Percentiles rank a stretch among this genome's conserved stretches.
Evolutionary conservation across 2,797 vertebrate genomes (phyloP).

Genomic region (Apodemus agrarius): DNA sequence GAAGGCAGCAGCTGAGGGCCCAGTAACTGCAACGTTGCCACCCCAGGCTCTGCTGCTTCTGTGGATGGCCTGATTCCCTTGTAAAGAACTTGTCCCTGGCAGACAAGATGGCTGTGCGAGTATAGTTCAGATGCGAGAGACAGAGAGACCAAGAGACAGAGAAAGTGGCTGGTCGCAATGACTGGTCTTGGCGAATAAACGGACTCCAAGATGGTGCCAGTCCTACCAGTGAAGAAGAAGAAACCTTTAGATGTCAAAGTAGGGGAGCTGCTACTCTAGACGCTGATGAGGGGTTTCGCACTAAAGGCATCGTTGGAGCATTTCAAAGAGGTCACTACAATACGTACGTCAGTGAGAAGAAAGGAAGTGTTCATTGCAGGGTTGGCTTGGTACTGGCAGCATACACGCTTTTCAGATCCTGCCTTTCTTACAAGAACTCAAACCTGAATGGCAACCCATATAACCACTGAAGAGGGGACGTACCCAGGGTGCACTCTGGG

Average conservation of each 20-base stretch:
- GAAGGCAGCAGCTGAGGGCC: slow-evolving; percentile 23
- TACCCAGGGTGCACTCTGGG: not conserved
- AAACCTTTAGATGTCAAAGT: not conserved
- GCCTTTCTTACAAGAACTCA: not conserved
- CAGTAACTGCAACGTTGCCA: not conserved
- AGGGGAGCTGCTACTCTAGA: not conserved
- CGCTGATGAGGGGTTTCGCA: not conserved
- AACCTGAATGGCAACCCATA: not conserved
- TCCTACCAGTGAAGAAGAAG: not conserved
- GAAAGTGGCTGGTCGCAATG: slow-evolving; percentile 10
- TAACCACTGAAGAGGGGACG: not conserved
- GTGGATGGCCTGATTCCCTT: not conserved
- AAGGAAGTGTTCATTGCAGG: not conserved
- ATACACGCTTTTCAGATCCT: not conserved
- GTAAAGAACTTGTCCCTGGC: slow-evolving; percentile 47
- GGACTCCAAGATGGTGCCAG: not conserved
- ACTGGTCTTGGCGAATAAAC: not conserved
- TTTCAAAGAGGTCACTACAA: not conserved
- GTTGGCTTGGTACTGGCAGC: not conserved
- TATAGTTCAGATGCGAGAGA: slow-evolving; percentile 12
- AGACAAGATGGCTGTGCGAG: slow-evolving; percentile 13
- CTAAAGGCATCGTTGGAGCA: not conserved
- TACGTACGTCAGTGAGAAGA: not conserved
- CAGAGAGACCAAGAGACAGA: not conserved
- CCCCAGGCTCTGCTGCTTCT: not conserved